A percentile compares a stretch with the other conserved stretches of the same genome.
These are phyloP conservation scores for Yasuhikotakia modesta DNA, from an alignment of 2,797 vertebrate genomes.

Conservation along the genomic window DNA sequence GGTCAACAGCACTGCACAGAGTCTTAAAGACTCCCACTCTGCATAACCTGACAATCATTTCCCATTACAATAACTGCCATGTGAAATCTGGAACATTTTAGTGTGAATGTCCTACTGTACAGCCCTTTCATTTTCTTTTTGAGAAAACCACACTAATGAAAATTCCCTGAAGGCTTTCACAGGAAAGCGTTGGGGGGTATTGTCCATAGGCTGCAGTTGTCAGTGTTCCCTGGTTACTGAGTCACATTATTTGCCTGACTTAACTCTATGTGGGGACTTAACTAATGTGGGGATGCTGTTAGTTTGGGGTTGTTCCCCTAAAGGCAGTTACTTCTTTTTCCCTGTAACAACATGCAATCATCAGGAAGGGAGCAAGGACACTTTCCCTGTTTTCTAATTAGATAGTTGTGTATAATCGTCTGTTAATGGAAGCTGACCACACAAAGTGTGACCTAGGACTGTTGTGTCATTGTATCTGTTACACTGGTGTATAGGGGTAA, in stretches of 20 bases:
- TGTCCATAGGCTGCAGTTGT: conserved; percentile 47
- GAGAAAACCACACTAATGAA: conserved; percentile 22
- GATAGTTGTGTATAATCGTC: no score
- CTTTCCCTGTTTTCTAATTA: no score
- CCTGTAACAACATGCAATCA: not conserved
- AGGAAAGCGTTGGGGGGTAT: conserved; percentile 57
- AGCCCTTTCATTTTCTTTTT: not conserved
- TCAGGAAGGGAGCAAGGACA: not conserved
- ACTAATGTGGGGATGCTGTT: not conserved
- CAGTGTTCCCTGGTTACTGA: conserved; percentile 68
- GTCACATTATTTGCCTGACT: conserved; percentile 60
- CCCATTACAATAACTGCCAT: not conserved
- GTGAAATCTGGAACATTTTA: conserved; percentile 26
- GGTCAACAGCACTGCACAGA: conserved; percentile 62
- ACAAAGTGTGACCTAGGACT: no score
- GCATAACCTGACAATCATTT: not conserved
- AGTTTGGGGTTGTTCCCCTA: not conserved
- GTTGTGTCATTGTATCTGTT: no score
- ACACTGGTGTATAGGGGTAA: no score
- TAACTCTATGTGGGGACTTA: conserved; percentile 50
- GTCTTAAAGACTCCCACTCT: conserved; percentile 17
- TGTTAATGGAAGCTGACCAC: no score
- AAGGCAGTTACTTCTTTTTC: not conserved
- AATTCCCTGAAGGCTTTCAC: conserved; percentile 30
- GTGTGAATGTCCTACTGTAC: conserved; percentile 21